A percentile compares a stretch with the other conserved stretches of the same genome.
phyloP scores from a whole-genome alignment of 2,888 invertebrate species.

The Euclidia mi region DNA sequence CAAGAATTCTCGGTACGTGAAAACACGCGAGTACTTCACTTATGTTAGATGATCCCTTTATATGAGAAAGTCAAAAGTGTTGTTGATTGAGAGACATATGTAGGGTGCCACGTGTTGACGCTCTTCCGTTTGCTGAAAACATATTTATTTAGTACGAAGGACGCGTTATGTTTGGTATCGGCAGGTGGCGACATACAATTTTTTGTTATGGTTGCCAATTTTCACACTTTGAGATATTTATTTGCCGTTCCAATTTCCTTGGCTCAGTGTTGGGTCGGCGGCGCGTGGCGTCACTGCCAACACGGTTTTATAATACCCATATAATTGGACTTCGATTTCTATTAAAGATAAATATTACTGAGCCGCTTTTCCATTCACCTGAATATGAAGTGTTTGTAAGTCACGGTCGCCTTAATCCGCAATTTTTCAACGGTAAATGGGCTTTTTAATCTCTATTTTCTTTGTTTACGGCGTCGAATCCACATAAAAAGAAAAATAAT shows the following conservation, averaged over 20 bases:
- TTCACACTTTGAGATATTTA: slow-evolving; percentile 49
- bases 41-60: slow-evolving; percentile 32
- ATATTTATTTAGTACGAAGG: slow-evolving; percentile 60
- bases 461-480: neutral
- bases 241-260: slow-evolving; percentile 50
- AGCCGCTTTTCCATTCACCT: slow-evolving; percentile 18
- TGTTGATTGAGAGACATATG: slow-evolving; percentile 57
- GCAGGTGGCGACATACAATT: slow-evolving; percentile 26
- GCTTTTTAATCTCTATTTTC: slow-evolving; percentile 15
- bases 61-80: slow-evolving; percentile 49
- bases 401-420: slow-evolving; percentile 19
- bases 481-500: slow-evolving; percentile 23
- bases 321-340: slow-evolving; percentile 44
- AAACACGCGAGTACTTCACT: slow-evolving; percentile 20
- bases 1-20: slow-evolving; percentile 14
- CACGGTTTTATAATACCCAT: slow-evolving; percentile 38
- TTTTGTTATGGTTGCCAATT: slow-evolving; percentile 44
- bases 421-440: slow-evolving; percentile 14
- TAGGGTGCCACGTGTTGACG: slow-evolving; percentile 52
- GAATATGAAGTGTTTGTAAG: slow-evolving; percentile 25
- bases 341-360: slow-evolving; percentile 33
- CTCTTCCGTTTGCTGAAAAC: slow-evolving; percentile 51
- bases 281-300: slow-evolving; percentile 21
- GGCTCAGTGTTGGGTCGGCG: slow-evolving; percentile 21
- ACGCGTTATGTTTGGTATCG: slow-evolving; percentile 40